Conservation (phyloP, 2,888 invertebrate species). For the Phyllotreta cruciferae region DNA sequence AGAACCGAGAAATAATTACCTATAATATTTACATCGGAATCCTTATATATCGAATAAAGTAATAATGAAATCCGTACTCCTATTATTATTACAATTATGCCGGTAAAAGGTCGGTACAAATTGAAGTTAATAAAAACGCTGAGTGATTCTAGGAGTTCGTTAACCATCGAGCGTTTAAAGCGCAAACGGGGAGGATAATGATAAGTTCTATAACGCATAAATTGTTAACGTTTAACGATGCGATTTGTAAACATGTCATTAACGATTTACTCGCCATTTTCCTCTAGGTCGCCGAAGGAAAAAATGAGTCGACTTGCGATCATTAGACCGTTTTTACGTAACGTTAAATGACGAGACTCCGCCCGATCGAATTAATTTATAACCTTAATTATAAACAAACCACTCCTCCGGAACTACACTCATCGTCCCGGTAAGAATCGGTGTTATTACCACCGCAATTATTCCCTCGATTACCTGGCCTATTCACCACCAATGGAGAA, state of each 20-base stretch:
- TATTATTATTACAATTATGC: too few species aligned
- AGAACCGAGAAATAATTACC: too few species aligned
- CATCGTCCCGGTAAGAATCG: background rate
- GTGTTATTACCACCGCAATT: background rate
- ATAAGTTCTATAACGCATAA: background rate
- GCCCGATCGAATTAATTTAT: slow-evolving; percentile 5
- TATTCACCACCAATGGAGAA: too few species aligned
- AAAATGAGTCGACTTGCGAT: slow-evolving; percentile 1
- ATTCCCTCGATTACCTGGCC: background rate
- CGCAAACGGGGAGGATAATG: background rate
- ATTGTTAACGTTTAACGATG: background rate
- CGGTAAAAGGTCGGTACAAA: too few species aligned
- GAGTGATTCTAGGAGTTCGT: too few species aligned
- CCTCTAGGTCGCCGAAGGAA: background rate
- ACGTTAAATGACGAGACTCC: slow-evolving; percentile 3
- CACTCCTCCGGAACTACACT: background rate
- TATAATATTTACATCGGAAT: too few species aligned
- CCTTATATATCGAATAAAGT: too few species aligned
- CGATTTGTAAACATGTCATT: background rate
- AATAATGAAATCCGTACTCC: too few species aligned
- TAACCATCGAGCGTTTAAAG: background rate
- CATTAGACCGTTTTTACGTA: slow-evolving; percentile 3
- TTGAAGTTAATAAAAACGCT: too few species aligned
- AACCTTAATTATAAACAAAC: slow-evolving; percentile 3
- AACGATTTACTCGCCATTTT: slow-evolving; percentile 13